phyloP scores from a whole-genome alignment of 2,797 vertebrate genomes.

The Perodicticus potto region DNA sequence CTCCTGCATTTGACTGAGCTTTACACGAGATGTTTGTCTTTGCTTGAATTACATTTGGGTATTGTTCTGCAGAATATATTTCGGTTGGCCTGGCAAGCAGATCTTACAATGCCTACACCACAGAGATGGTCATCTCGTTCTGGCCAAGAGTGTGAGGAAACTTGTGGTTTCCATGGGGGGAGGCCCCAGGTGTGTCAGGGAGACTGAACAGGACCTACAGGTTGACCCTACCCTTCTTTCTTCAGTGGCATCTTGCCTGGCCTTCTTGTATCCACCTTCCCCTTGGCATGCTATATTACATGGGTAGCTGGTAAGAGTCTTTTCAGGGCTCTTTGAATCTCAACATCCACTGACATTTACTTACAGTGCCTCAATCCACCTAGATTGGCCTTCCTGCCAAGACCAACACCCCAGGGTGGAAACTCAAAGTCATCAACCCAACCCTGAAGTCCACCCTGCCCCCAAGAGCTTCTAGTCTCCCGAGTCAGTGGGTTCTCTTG shows the following conservation, averaged over 20 bases:
- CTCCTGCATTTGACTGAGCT: not conserved
- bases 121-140: not conserved
- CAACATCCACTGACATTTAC: not conserved
- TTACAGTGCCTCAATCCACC: not conserved
- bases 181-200: not conserved
- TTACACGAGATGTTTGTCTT: not conserved
- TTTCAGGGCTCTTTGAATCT: not conserved
- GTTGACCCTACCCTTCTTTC: not conserved
- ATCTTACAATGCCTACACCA: too few relatives aligned
- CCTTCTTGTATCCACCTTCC: not conserved
- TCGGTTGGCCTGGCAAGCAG: not conserved
- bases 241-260: not conserved
- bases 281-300: not conserved
- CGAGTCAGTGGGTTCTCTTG: not conserved
- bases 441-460: not conserved
- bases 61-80: not conserved
- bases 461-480: fast-evolving
- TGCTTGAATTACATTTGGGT: not conserved
- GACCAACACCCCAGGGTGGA: too few relatives aligned
- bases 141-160: not conserved
- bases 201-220: too few relatives aligned
- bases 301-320: not conserved
- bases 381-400: not conserved
- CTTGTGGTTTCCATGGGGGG: too few relatives aligned
- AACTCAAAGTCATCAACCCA: not conserved